phyloP scores from a whole-genome alignment of 2,113 vertebrate genomes.

The Halcyon malimbica region DNA sequence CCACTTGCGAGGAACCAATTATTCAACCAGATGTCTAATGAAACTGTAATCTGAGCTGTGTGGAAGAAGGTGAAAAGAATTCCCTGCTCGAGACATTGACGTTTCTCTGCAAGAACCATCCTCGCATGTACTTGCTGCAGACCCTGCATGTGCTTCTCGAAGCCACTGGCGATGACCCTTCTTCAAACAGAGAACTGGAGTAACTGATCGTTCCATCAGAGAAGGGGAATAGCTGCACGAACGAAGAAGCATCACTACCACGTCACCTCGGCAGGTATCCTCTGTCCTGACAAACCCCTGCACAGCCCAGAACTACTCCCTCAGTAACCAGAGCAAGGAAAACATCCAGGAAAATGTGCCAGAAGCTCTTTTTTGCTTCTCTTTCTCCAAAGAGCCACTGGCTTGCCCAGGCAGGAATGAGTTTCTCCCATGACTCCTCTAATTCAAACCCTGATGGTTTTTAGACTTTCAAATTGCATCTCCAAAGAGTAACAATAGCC shows the following conservation, averaged over 20 bases:
- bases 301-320: background rate
- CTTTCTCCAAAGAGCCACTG: background rate
- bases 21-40: background rate
- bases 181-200: accelerated
- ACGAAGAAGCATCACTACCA: accelerated
- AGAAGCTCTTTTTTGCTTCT: background rate
- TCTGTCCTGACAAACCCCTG: background rate
- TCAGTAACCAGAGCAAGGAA: background rate
- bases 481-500: background rate
- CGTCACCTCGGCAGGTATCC: background rate
- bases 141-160: background rate
- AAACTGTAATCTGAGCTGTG: background rate
- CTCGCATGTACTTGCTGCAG: accelerated
- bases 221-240: background rate
- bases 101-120: background rate
- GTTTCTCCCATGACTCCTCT: background rate
- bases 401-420: background rate
- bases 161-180: background rate
- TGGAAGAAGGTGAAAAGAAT: background rate
- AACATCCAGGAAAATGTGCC: background rate
- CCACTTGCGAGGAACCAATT: background rate
- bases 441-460: background rate
- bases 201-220: background rate
- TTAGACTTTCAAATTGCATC: background rate
- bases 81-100: background rate